Conservation (phyloP, 53 echinoderm and acorn worm genomes). For the Stichopus horrens region DNA sequence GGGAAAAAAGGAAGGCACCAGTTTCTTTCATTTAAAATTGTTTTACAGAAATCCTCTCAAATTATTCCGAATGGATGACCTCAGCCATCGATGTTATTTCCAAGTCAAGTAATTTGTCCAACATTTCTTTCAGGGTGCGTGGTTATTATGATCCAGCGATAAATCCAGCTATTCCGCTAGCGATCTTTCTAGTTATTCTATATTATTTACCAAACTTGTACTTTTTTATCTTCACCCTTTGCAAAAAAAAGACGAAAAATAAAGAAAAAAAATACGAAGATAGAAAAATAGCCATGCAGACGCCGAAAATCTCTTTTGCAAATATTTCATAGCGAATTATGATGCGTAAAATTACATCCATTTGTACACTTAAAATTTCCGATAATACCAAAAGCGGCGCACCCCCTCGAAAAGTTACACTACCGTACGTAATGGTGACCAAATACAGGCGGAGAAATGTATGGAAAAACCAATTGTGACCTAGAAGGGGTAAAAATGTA, state of each 20-base stretch:
- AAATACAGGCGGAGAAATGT: not conserved
- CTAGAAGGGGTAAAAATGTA: not conserved
- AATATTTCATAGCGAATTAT: slow-evolving; percentile 13
- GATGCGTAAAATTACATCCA: slow-evolving; percentile 45
- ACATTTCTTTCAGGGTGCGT: not conserved
- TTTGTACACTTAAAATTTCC: slow-evolving; percentile 26
- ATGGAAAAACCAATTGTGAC: not conserved
- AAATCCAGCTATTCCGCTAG: not conserved
- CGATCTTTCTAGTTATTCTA: not conserved
- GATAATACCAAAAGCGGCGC: slow-evolving; percentile 18
- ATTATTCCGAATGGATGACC: not conserved
- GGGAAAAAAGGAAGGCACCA: not conserved
- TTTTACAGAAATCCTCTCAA: not conserved
- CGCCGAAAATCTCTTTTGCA: slow-evolving; percentile 7
- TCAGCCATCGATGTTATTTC: not conserved
- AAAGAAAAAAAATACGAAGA: not conserved
- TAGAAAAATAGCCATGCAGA: not conserved
- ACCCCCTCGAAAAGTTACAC: slow-evolving; percentile 24
- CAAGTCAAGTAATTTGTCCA: not conserved
- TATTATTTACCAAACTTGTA: too few species aligned
- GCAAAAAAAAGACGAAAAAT: not conserved
- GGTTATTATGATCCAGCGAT: not conserved
- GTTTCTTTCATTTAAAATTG: slow-evolving; percentile 1
- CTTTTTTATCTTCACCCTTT: too few species aligned
- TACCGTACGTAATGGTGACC: slow-evolving; percentile 18